phyloP scores from a whole-genome alignment of 2,888 invertebrate genomes.

The Smittia aterrima region DNA sequence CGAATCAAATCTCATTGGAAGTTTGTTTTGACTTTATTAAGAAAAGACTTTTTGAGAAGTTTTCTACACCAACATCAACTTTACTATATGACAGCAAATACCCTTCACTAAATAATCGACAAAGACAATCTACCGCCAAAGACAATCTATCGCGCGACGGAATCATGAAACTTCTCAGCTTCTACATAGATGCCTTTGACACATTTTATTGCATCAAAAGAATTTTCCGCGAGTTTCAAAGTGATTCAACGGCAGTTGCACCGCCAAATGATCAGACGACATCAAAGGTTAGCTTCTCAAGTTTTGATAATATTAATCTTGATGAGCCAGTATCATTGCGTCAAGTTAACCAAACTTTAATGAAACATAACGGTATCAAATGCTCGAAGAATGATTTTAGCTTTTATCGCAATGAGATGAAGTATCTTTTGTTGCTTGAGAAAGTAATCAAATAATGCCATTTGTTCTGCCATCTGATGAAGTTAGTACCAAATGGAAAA shows the following conservation, averaged over 20 bases:
- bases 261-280: background rate
- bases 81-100: too few relatives aligned
- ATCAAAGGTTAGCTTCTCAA: background rate
- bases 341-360: background rate
- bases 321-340: background rate
- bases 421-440: background rate
- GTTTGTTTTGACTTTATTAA: background rate
- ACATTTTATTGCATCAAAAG: background rate
- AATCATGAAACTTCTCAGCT: background rate
- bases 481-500: too few relatives aligned
- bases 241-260: background rate
- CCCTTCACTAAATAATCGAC: too few relatives aligned
- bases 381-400: background rate
- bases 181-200: background rate
- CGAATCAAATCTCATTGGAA: background rate
- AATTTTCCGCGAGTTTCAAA: too few relatives aligned
- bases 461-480: too few relatives aligned
- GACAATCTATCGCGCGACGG: too few relatives aligned
- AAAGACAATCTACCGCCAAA: too few relatives aligned
- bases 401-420: conserved; percentile 20
- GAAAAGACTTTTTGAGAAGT: background rate
- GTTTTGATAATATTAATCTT: background rate
- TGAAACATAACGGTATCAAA: background rate
- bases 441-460: background rate
- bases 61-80: background rate